Percentiles rank a stretch among this genome's conserved stretches.
These are phyloP conservation scores for Branchinecta lindahli DNA, from an alignment of 1,140 invertebrate genomes.

Conservation along the genomic window DNA sequence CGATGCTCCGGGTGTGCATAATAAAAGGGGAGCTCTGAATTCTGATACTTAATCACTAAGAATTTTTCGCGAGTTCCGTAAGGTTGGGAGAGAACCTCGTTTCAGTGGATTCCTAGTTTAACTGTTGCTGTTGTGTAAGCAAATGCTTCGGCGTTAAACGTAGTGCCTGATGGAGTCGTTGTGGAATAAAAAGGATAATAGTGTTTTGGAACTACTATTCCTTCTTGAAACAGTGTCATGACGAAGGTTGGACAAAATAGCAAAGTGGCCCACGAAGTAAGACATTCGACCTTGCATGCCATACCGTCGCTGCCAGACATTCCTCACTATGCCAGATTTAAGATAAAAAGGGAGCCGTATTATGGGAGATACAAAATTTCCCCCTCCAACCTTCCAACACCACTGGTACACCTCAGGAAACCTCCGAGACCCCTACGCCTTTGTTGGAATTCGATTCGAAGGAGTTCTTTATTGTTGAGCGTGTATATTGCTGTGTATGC, in stretches of 20 bases:
- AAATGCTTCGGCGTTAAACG: too few relatives aligned
- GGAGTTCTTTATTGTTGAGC: conserved; percentile 34
- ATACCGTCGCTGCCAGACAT: neutral
- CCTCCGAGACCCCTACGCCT: conserved; percentile 10
- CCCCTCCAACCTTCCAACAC: neutral
- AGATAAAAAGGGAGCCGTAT: neutral
- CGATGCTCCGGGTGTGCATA: too few relatives aligned
- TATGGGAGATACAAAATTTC: neutral
- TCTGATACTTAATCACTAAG: too few relatives aligned
- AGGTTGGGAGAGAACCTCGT: too few relatives aligned
- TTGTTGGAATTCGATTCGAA: conserved; percentile 30
- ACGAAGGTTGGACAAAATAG: neutral
- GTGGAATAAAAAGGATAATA: neutral
- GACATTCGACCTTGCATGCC: neutral
- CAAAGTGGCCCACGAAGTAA: neutral
- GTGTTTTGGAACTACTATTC: neutral
- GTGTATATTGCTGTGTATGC: conserved; percentile 47
- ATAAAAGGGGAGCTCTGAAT: too few relatives aligned
- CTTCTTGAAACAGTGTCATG: neutral
- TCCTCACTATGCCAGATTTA: neutral
- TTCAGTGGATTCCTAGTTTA: too few relatives aligned
- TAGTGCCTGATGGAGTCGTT: neutral
- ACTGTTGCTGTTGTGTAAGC: too few relatives aligned
- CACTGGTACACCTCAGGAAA: neutral
- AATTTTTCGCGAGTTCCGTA: too few relatives aligned